Conservation (phyloP, 2,888 invertebrate species). For the Tipula lateralis region DNA sequence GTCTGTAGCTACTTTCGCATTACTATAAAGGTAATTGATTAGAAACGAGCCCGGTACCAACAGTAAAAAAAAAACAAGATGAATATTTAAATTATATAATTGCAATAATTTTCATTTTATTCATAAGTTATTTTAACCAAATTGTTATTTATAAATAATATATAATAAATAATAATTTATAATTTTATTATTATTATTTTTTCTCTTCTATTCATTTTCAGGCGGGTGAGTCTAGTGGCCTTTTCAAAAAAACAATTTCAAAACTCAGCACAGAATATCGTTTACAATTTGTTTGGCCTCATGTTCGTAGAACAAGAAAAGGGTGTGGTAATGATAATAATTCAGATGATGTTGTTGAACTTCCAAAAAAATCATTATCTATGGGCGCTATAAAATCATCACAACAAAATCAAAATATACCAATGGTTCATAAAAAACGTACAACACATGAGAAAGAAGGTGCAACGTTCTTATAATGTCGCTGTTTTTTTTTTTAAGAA, state of each 20-base stretch:
- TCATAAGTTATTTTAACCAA: constrained; percentile 42
- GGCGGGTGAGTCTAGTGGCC: constrained; percentile 61
- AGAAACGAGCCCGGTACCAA: not conserved
- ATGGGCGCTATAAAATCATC: constrained; percentile 77
- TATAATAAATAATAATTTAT: constrained; percentile 24
- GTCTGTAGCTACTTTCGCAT: too few relatives aligned
- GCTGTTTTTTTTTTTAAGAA: constrained; percentile 37
- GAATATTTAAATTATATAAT: not conserved
- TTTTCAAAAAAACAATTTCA: constrained; percentile 66
- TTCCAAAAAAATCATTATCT: constrained; percentile 77
- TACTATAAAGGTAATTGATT: not conserved
- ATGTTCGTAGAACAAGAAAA: constrained; percentile 48
- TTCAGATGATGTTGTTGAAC: constrained; percentile 50
- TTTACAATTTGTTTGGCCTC: constrained; percentile 86
- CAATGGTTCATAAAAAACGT: constrained; percentile 65
- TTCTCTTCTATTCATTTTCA: too few relatives aligned
- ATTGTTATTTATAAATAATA: not conserved
- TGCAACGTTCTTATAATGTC: constrained; percentile 46
- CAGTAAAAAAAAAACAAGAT: not conserved
- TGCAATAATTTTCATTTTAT: not conserved
- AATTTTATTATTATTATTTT: constrained; percentile 35
- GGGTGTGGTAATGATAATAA: constrained; percentile 52
- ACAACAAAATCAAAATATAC: constrained; percentile 48
- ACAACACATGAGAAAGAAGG: constrained; percentile 52
- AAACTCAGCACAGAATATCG: constrained; percentile 81